Base-by-base conservation (phyloP, 92 coral and sea anemone genomes). In the Palythoa grandiflora region DNA sequence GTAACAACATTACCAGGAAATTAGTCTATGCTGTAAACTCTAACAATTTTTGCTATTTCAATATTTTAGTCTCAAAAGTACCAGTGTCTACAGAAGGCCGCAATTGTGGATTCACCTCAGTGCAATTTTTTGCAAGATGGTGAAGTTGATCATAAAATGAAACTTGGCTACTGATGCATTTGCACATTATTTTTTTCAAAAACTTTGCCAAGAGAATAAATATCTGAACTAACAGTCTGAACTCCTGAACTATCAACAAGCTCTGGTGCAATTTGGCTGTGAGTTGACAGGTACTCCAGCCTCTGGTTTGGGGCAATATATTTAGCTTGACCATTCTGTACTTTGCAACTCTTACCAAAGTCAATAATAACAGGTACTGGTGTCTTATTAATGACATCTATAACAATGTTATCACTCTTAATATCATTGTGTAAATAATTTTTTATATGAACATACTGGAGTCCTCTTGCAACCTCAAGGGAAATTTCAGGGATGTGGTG, bases 301-400 rank as follows among this genome's bases (percentile, higher is more conserved):
- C 68, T 70, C 35, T 84, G 63, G 50, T 15, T 40, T 15, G 20
- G 79, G 5, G 80, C 38, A 15, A 85, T n/a, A 71, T 6, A 16
- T 44, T 85, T 85, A 50, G 57, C 70, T 80, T 53, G n/a, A 53
- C 36, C 91, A 19, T 88, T 40, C 16, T 16, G 17, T 11, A 88
- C 1, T 21, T 10, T 59, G 38, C 93, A 79, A 78, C 93, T 90
- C 86, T 90, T 90, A 14, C 92, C 92, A 77, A 90, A 90, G 80
- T 90, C 93, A 85, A 86, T 90, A 17, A 90, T 73, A 3, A 90
- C 88, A 12, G 88, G 83, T n/a, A 75, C 15, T 0, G 75, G 84
- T 48, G 61, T 78, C 38, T 63, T 77, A 3, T 87, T 79, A n/a
- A 71, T 19, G 59, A 50, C 7, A 78, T 90, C 90, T 47, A 90